Conservation (phyloP, 2,797 vertebrate genomes). For the Syngnathus rostellatus region DNA sequence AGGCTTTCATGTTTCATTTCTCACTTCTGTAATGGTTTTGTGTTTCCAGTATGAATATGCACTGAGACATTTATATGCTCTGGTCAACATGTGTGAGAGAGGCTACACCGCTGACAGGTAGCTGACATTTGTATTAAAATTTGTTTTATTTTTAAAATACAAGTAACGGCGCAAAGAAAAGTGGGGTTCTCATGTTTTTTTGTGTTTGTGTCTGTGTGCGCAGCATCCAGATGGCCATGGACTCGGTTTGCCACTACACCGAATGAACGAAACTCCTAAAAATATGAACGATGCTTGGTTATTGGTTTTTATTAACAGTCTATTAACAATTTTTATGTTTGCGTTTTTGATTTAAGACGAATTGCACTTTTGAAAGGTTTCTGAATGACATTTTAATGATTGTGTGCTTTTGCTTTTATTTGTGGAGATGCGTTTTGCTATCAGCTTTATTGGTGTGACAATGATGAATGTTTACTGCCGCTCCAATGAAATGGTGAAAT, state of each 20-base stretch:
- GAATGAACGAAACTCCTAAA: constrained; percentile 14
- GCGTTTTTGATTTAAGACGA: constrained; percentile 43
- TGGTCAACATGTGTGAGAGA: constrained; percentile 87
- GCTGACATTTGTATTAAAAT: neutral
- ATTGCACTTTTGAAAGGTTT: constrained; percentile 42
- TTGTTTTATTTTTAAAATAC: neutral
- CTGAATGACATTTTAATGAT: constrained; percentile 25
- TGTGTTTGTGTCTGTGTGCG: neutral
- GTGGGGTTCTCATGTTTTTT: neutral
- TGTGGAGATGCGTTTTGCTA: constrained; percentile 10
- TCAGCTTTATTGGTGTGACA: constrained; percentile 9
- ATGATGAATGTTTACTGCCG: constrained; percentile 28
- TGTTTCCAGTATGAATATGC: constrained; percentile 85
- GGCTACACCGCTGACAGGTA: constrained; percentile 78
- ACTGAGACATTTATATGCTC: constrained; percentile 81
- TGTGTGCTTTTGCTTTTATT: constrained; percentile 3
- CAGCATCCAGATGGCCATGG: constrained; percentile 81
- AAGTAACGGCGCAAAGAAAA: neutral
- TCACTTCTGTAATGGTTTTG: neutral
- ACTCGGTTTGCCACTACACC: constrained; percentile 68
- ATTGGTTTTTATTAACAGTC: constrained; percentile 20
- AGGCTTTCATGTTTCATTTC: no score
- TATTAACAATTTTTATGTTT: constrained; percentile 29
- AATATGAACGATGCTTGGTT: constrained; percentile 8
- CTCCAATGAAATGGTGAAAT: constrained; percentile 43